phyloP scores from a whole-genome alignment of 2,888 invertebrate species.

The Lordiphosa fenestrarum region DNA sequence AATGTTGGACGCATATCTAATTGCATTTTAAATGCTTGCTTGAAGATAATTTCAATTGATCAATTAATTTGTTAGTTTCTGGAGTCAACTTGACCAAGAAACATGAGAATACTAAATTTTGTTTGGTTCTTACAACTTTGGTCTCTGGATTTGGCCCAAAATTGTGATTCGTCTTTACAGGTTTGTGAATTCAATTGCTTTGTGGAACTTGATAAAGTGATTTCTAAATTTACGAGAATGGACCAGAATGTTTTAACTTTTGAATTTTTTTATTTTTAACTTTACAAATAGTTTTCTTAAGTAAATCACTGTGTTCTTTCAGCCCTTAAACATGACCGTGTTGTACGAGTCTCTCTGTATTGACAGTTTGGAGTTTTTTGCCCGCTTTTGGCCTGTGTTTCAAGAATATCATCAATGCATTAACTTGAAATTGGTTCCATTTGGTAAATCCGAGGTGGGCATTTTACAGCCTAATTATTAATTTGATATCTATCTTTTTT shows the following conservation, averaged over 20 bases:
- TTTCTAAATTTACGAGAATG: no score
- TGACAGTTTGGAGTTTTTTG: constrained; percentile 80
- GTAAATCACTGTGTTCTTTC: neutral
- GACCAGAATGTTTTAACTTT: no score
- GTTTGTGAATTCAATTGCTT: no score
- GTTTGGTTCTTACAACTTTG: no score
- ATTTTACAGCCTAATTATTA: neutral
- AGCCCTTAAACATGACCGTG: constrained; percentile 81
- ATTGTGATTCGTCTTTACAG: no score
- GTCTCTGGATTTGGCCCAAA: no score
- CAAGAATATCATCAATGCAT: constrained; percentile 81
- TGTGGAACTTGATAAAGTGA: no score
- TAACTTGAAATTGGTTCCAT: constrained; percentile 81
- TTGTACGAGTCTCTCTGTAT: constrained; percentile 84
- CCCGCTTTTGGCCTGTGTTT: constrained; percentile 81
- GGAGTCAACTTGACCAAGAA: no score
- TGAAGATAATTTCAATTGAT: neutral
- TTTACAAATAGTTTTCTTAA: no score
- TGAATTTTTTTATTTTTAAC: no score
- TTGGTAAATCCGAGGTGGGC: constrained; percentile 84
- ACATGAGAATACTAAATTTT: no score
- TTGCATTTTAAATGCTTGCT: neutral
- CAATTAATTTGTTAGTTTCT: no score
- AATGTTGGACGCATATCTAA: neutral
- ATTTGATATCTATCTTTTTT: neutral